Evolutionary conservation across 2,797 vertebrate species (phyloP), one percentile per base, ranked within the genome.

Genomic region (Pseudomugil tenellus): DNA sequence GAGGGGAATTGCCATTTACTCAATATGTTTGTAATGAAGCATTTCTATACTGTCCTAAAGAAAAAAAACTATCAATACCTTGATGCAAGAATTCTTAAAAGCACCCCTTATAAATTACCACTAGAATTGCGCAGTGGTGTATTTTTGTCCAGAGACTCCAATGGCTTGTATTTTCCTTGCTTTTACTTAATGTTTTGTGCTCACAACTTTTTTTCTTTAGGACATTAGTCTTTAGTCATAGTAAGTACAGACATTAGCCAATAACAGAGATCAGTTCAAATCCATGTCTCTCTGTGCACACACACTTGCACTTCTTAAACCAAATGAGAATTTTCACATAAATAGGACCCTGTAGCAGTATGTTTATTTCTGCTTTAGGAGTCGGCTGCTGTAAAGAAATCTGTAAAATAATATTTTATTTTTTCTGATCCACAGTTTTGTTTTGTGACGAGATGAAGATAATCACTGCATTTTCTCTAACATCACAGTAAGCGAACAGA

Each of bases 21-120:
- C 61, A 10, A 61, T 48, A 26, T 59, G 9, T 59, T 77, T 26
- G 46, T 41, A 46, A 60, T 32, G 32, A 73, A 17, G 11, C 9
- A 43, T 34, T 61, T 21, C 61, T 26, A 67, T 37, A 0, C 29
- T 46, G n/a, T 48, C 28, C 53, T 66, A 5, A 35, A 29, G 29
- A 56, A 4, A 57, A 57, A 34, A 31, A 16, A 25, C 0, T 26
- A 26, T 52, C 1, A 23, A 25, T 26, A 14, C 10, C 14, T 14
- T 52, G 49, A 52, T 26, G 6, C 25, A 52, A 52, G 25, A 26
- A 26, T n/a, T 43, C 17, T 43, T 1, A n/a, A n/a, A 43, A 43
- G 19, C 41, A 43, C 7, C 16, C n/a, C 16, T 28, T 28, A 25
- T 53, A 16, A 53, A 28, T 28, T 23, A 28, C 14, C 21, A 26